phyloP scores from a whole-genome alignment of 2,888 invertebrate species.

The Epinotia brunnichana region DNA sequence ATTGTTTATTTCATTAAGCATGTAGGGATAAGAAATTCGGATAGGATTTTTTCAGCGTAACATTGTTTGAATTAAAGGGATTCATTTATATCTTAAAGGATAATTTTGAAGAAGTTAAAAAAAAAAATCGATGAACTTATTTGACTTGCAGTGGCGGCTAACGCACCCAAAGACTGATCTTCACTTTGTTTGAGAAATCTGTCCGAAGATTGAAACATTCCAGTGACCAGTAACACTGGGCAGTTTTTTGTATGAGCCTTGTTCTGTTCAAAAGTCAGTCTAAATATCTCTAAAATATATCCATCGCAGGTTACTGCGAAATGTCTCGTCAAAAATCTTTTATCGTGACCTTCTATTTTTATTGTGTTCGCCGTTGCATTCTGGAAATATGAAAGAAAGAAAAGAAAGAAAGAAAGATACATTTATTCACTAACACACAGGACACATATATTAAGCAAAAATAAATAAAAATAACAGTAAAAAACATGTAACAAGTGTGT shows the following conservation, averaged over 20 bases:
- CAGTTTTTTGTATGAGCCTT: background rate
- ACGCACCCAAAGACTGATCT: constrained; percentile 18
- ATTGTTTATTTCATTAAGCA: no score
- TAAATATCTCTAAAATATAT: constrained; percentile 23
- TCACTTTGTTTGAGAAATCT: constrained; percentile 17
- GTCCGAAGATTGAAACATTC: constrained; percentile 35
- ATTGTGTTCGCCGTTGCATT: background rate
- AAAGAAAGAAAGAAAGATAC: no score
- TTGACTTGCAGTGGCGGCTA: background rate
- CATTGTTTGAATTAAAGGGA: no score
- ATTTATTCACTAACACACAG: no score
- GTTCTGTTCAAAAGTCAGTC: background rate
- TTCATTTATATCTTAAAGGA: no score
- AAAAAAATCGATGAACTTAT: background rate
- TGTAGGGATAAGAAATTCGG: no score
- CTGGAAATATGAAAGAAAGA: constrained; percentile 12
- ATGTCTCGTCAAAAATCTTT: background rate
- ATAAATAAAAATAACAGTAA: no score
- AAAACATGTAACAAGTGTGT: no score
- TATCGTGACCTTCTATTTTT: background rate
- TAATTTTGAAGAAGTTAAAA: no score
- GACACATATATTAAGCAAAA: no score
- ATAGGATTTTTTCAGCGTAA: no score
- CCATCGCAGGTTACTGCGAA: constrained; percentile 21
- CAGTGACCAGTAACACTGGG: constrained; percentile 26